A percentile compares a stretch with the other conserved stretches of the same genome.
Conservation (phyloP, 1,140 invertebrate genomes). For the Chironomus striatipennis region DNA sequence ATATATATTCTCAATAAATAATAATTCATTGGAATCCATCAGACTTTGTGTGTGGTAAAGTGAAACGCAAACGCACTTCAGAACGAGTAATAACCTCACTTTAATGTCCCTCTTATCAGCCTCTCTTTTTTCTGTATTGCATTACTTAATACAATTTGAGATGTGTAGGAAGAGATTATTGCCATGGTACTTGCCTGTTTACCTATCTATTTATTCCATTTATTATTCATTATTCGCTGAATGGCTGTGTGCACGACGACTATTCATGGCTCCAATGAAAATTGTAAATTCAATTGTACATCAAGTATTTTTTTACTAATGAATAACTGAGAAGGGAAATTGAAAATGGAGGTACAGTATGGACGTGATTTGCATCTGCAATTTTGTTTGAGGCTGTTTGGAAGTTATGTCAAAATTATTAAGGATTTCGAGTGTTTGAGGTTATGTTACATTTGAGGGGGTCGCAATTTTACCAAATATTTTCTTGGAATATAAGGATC, state of each 20-base stretch:
- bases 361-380: neutral
- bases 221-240: neutral
- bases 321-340: neutral
- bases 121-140: neutral
- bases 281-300: too few species aligned
- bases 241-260: too few species aligned
- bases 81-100: constrained; percentile 18
- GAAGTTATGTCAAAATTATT: too few species aligned
- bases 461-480: too few species aligned
- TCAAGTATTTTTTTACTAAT: too few species aligned
- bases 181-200: neutral
- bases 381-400: neutral
- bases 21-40: neutral
- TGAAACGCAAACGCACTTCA: constrained; percentile 13
- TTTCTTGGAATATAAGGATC: too few species aligned
- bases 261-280: too few species aligned
- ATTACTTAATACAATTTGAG: neutral
- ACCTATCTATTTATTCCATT: neutral
- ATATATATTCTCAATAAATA: neutral
- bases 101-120: constrained; percentile 13
- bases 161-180: constrained; percentile 8
- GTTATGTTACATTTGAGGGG: too few species aligned
- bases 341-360: neutral
- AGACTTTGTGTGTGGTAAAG: constrained; percentile 19
- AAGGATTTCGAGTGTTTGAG: too few species aligned